Percentiles rank a stretch among this genome's conserved stretches.
phyloP scores from a whole-genome alignment of 2,113 vertebrate species.

The Dromas ardeola region DNA sequence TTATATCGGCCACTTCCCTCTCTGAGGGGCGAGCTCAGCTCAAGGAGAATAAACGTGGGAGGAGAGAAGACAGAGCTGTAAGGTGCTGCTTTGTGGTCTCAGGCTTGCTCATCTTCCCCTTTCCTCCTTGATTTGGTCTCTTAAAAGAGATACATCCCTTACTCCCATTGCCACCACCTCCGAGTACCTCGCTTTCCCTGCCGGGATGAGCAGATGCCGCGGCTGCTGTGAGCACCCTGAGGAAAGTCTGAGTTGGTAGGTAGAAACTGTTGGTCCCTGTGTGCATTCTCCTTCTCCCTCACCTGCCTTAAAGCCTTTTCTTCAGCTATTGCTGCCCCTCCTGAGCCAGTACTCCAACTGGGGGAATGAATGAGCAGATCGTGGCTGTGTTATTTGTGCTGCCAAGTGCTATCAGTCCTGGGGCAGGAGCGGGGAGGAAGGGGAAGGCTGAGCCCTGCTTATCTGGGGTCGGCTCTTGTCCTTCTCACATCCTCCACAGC shows the following conservation, averaged over 20 bases:
- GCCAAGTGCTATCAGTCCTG: background rate
- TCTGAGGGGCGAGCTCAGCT: background rate
- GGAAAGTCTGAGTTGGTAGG: background rate
- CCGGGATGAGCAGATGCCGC: background rate
- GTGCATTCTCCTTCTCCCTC: accelerated
- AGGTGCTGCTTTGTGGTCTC: background rate
- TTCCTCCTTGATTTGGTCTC: background rate
- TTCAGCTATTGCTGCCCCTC: background rate
- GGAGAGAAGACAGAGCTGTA: background rate
- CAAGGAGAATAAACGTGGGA: background rate
- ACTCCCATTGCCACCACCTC: accelerated
- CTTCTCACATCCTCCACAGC: background rate
- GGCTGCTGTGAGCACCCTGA: background rate
- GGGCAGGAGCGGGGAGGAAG: background rate
- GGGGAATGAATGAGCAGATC: background rate
- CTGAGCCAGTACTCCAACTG: background rate
- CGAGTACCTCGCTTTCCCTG: background rate
- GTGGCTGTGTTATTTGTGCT: background rate
- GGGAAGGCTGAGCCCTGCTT: background rate
- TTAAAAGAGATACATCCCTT: background rate
- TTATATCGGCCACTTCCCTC: background rate
- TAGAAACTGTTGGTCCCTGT: background rate
- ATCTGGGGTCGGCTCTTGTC: background rate
- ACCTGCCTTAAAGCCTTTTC: background rate
- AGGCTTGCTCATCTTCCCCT: background rate